A percentile compares a stretch with the other conserved stretches of the same genome.
These are phyloP conservation scores for Diaphora mendica DNA, from an alignment of 2,888 invertebrate species.

Conservation along the genomic window DNA sequence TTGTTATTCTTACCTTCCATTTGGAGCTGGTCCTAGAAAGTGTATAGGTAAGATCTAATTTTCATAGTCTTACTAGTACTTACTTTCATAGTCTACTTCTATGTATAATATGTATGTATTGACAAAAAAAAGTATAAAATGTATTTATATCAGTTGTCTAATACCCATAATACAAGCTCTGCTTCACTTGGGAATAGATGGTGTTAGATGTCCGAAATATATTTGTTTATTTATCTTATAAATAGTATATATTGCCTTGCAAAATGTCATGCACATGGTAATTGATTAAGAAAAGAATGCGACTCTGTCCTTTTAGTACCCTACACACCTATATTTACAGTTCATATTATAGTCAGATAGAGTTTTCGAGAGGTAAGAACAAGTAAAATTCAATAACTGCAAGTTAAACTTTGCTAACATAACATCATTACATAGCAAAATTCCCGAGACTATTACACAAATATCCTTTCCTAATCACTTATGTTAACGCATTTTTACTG, in stretches of 20 bases:
- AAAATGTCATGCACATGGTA: too few relatives aligned
- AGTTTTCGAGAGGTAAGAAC: neutral
- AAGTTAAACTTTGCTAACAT: neutral
- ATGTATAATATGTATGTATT: too few relatives aligned
- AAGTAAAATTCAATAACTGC: neutral
- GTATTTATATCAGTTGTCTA: too few relatives aligned
- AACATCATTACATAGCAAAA: neutral
- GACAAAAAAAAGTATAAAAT: too few relatives aligned
- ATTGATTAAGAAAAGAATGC: too few relatives aligned
- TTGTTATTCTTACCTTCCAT: slow-evolving; percentile 72
- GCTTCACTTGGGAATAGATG: too few relatives aligned
- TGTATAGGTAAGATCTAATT: slow-evolving; percentile 72
- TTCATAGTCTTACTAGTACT: neutral
- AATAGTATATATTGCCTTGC: neutral
- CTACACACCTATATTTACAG: neutral
- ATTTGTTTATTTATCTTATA: too few relatives aligned
- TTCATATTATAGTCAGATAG: neutral
- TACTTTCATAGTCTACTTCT: too few relatives aligned
- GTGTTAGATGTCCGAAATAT: too few relatives aligned
- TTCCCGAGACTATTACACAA: neutral
- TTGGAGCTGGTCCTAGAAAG: slow-evolving; percentile 80
- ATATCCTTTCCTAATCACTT: neutral
- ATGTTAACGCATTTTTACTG: neutral
- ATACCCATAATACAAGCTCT: too few relatives aligned
- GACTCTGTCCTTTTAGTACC: neutral